Percentiles rank a stretch among this genome's conserved stretches.
These are phyloP conservation scores for Amblyopsis rosae DNA, from an alignment of 2,113 vertebrate genomes.

Conservation along the genomic window DNA sequence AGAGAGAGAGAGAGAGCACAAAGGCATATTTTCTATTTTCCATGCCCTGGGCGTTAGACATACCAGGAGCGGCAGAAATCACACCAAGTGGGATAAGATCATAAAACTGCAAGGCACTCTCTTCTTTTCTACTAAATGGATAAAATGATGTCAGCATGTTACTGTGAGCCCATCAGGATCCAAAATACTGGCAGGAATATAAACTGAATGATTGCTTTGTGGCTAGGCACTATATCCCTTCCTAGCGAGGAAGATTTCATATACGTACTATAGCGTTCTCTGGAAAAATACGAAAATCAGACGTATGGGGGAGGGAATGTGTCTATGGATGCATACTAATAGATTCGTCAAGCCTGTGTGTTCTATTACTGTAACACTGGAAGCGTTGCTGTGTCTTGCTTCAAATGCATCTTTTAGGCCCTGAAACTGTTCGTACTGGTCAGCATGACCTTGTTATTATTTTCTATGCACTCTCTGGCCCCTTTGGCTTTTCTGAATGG, in stretches of 20 bases:
- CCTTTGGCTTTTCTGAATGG: not conserved
- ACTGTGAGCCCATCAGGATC: constrained; percentile 64
- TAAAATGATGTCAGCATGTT: constrained; percentile 74
- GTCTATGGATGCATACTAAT: not conserved
- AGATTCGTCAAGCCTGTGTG: not conserved
- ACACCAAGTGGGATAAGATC: constrained; percentile 74
- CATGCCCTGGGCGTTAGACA: constrained; percentile 66
- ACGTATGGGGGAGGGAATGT: constrained; percentile 5
- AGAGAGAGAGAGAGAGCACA: constrained; percentile 12
- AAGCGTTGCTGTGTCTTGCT: not conserved
- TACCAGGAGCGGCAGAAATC: constrained; percentile 70
- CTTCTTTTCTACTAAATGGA: constrained; percentile 76
- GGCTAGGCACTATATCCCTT: constrained; percentile 51
- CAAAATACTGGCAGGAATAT: constrained; percentile 60
- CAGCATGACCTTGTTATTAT: not conserved
- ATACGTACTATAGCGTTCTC: constrained; percentile 14
- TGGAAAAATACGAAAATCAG: not conserved
- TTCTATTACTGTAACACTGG: not conserved
- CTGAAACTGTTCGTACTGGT: not conserved
- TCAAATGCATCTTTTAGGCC: not conserved
- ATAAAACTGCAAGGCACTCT: constrained; percentile 75
- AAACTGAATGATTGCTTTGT: constrained; percentile 58
- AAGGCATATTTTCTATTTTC: constrained; percentile 58
- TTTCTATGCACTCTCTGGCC: not conserved
- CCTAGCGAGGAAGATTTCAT: constrained; percentile 41